Percentiles rank a stretch among this genome's conserved stretches.
phyloP scores from a whole-genome alignment of 2,113 vertebrate species.

The Merops nubicus region DNA sequence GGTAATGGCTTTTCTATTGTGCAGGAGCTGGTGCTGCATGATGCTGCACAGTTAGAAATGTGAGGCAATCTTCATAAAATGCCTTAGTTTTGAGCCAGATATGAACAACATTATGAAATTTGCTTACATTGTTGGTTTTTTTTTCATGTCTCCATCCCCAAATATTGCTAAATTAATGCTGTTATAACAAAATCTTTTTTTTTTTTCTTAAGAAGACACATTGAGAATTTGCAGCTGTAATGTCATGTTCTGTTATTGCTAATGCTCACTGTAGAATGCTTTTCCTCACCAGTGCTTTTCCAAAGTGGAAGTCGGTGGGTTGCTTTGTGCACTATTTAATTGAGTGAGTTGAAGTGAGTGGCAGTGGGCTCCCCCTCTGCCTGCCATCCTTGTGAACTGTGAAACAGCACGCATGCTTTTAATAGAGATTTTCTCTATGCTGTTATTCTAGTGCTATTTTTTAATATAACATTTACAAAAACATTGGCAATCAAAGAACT shows the following conservation, averaged over 20 bases:
- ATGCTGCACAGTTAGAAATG: neutral
- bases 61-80: neutral
- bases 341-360: neutral
- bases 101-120: neutral
- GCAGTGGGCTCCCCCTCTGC: neutral
- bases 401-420: neutral
- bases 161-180: neutral
- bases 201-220: neutral
- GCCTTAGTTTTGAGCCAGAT: neutral
- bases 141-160: neutral
- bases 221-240: neutral
- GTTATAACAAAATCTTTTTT: neutral
- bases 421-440: neutral
- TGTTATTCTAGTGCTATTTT: slow-evolving; percentile 49
- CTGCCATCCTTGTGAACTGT: neutral
- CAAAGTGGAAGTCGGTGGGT: neutral
- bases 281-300: neutral
- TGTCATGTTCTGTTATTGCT: neutral
- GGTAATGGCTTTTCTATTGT: neutral
- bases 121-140: neutral
- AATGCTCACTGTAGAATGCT: neutral
- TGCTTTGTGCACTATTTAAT: neutral
- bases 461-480: slow-evolving; percentile 58
- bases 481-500: slow-evolving; percentile 55
- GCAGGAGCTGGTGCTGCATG: neutral